Percentiles rank a stretch among this genome's conserved stretches.
Evolutionary conservation across 2,888 invertebrate species (phyloP).

Genomic region (Melolontha melolontha): DNA sequence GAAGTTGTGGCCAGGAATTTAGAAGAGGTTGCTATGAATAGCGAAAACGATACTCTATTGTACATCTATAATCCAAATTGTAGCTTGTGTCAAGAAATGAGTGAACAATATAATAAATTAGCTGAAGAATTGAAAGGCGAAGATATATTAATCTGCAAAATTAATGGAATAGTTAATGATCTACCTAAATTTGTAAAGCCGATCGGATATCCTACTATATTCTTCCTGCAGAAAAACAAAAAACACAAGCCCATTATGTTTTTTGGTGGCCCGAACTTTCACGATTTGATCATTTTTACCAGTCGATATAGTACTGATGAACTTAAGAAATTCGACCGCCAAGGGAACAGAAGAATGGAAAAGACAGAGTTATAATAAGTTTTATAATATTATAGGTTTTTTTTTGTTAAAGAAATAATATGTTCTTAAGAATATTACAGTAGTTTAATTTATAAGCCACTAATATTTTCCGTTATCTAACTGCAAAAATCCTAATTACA

Average conservation of each 20-base stretch:
- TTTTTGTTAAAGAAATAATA: background rate
- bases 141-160: slow-evolving; percentile 6
- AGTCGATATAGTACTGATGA: background rate
- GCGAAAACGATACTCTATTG: slow-evolving; percentile 5
- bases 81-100: slow-evolving; percentile 17
- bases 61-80: slow-evolving; percentile 32
- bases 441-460: too few relatives aligned
- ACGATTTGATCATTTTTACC: slow-evolving; percentile 3
- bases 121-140: slow-evolving; percentile 15
- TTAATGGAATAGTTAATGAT: slow-evolving; percentile 25
- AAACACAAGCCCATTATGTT: slow-evolving; percentile 23
- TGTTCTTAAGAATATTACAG: too few relatives aligned
- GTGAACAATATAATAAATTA: background rate
- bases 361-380: background rate
- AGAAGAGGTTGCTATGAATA: slow-evolving; percentile 13
- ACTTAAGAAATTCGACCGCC: background rate
- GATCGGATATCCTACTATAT: slow-evolving; percentile 16
- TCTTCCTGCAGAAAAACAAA: slow-evolving; percentile 15
- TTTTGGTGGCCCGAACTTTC: slow-evolving; percentile 4
- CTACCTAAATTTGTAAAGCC: slow-evolving; percentile 33
- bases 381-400: background rate
- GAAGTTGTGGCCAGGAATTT: slow-evolving; percentile 7
- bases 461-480: too few relatives aligned
- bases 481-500: too few relatives aligned
- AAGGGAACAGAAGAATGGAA: background rate